phyloP scores from a whole-genome alignment of 1,140 invertebrate species.

The Branchinecta lynchi region DNA sequence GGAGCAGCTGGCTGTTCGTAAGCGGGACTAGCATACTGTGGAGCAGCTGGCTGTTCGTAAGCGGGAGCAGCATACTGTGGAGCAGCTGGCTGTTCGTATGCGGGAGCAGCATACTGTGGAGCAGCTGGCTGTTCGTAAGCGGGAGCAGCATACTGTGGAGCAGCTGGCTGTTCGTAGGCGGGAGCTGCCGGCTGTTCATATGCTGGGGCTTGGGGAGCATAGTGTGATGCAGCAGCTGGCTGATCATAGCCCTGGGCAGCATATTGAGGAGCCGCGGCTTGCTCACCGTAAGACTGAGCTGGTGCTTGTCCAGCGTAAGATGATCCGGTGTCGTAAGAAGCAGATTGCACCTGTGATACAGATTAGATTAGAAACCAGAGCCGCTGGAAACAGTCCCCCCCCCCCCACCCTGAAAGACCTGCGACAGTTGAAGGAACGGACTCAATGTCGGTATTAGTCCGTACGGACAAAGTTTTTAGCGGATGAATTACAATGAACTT shows the following conservation, averaged over 20 bases:
- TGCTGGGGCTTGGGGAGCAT: slow-evolving; percentile 12
- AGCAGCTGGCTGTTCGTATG: slow-evolving; percentile 20
- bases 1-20: slow-evolving; percentile 21
- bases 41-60: slow-evolving; percentile 14
- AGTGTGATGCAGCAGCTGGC: slow-evolving; percentile 3
- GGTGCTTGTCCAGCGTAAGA: slow-evolving; percentile 5
- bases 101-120: slow-evolving; percentile 19
- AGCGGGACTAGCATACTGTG: slow-evolving; percentile 21
- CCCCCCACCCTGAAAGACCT: no score
- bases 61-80: background rate
- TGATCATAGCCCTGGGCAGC: background rate
- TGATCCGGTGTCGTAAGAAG: slow-evolving; percentile 15
- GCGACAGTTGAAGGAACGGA: background rate
- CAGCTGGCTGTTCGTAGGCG: slow-evolving; percentile 15
- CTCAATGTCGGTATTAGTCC: no score
- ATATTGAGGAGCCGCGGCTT: background rate
- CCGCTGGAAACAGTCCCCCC: no score
- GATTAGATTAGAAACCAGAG: no score
- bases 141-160: slow-evolving; percentile 18
- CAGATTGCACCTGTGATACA: background rate
- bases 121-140: slow-evolving; percentile 14
- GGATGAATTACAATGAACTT: no score
- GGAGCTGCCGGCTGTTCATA: slow-evolving; percentile 9
- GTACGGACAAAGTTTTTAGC: no score
- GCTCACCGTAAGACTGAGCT: background rate